Base-by-base conservation (phyloP, 2,888 invertebrate genomes). In the Melanophora roralis region DNA sequence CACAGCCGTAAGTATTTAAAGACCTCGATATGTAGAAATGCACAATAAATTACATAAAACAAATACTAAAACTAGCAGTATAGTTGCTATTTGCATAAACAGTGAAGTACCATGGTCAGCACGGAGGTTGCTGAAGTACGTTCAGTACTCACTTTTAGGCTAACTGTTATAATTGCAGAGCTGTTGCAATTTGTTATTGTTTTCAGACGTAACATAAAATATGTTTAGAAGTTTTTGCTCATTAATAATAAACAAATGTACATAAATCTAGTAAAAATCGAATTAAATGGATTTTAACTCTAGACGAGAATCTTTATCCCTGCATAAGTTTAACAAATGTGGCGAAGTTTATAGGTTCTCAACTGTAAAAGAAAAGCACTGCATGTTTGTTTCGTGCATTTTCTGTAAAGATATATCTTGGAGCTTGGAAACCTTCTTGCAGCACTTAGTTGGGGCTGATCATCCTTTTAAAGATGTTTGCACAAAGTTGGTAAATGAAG, bases 341-440 rank as follows among this genome's bases (percentile, higher is more conserved):
- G 80, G 80, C 32, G 59, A 72, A 55, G 32, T 80, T 43, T 80
- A 72, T 51, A 76, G 60, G 57, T 64, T 76, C 0, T 67, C 76
- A 43, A 23, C 12, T 19, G 38, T 64, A 38, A 76, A 36, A 36
- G 62, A 80, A 0, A 80, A 76, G 38, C 40, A 68, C 5, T 67
- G 45, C 32, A 40, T 68, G 11, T 67, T 68, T 53, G 16, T 80
- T 21, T 76, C 80, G 12, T 80, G 80, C 38, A 34, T 76, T 9
- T 51, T 68, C 16, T 80, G 80, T 21, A 72, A 71, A 16, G 27
- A 62, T 16, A 40, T 68, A n/a, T 76, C 57, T 27, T 67, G 62
- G 67, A 19, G 76, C 11, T 45, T 72, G 55, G 72, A 76, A 1
- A 21, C 32, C 0, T 80, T 76, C 14, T 21, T 80, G n/a, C 14